Conservation (phyloP, 2,113 vertebrate genomes). For the Heterotis niloticus region DNA sequence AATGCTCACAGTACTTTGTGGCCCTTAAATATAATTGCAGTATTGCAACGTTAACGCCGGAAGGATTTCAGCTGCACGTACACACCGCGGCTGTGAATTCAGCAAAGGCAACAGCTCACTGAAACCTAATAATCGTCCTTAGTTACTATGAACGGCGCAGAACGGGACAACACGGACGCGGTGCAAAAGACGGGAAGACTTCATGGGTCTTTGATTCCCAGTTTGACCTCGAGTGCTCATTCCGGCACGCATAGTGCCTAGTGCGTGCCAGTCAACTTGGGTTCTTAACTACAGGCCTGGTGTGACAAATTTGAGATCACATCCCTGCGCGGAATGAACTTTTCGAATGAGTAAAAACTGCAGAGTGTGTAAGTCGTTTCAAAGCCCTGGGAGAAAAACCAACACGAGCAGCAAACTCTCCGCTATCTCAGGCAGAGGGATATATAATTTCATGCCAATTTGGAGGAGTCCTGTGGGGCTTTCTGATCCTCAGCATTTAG, state of each 20-base stretch:
- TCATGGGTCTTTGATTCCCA: not conserved
- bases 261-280: slow-evolving; percentile 34
- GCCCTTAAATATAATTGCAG: too few relatives aligned
- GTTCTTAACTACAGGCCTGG: slow-evolving; percentile 35
- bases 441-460: slow-evolving; percentile 79
- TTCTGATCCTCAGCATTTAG: slow-evolving; percentile 59
- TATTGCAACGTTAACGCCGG: too few relatives aligned
- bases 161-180: not conserved
- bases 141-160: not conserved
- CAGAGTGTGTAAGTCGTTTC: slow-evolving; percentile 63
- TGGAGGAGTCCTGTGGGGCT: slow-evolving; percentile 69
- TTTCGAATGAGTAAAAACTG: slow-evolving; percentile 68
- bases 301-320: slow-evolving; percentile 51
- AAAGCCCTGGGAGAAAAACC: slow-evolving; percentile 59
- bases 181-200: slow-evolving; percentile 8
- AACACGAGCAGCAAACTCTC: slow-evolving; percentile 49
- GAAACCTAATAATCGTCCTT: not conserved
- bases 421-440: slow-evolving; percentile 69
- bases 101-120: too few relatives aligned
- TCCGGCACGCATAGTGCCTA: not conserved
- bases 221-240: not conserved
- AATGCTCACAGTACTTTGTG: too few relatives aligned
- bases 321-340: slow-evolving; percentile 63
- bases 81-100: too few relatives aligned
- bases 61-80: too few relatives aligned